Base-by-base conservation (phyloP, 2,888 invertebrate genomes). In the Harmothoe impar region DNA sequence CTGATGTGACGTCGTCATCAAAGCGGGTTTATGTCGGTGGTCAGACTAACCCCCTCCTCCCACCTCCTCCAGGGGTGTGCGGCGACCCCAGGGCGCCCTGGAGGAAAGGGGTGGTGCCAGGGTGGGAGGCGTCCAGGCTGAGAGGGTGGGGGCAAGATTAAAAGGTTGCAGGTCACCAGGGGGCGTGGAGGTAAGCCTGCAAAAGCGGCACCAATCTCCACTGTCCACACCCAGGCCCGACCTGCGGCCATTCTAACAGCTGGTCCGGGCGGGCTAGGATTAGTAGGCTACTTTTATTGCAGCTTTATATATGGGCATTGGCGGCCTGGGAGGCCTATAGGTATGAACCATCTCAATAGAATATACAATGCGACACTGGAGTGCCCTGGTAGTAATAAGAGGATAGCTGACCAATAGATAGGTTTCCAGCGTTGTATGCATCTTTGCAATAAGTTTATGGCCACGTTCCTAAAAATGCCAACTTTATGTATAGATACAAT, bases 201-300 rank as follows among this genome's bases (percentile, higher is more conserved):
- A 81, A 81, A n/a, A 81, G 81, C 81, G 81, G 35, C 35, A 35
- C 35, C 81, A 81, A 81, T 81, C 81, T 81, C 15, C 35, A 33
- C 81, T 81, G 81, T 81, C 81, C 81, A 81, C 81, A 77, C 29
- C 77, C 77, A 23, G 81, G 35, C n/a, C 12, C 15, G 77, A 77
- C 17, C 77, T 25, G 25, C 77, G 29, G 77, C 23, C 81, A 81
- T 43, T 33, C 43, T 23, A 43, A 81, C 43, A 43, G 33, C 81
- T 81, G 31, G 43, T 43, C 43, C 43, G 43, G 43, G 43, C 5
- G 10, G 5, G 43, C 43, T 43, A 10, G 43, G 43, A 43, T 43
- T 43, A 43, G 43, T 43, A 43, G 43, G 43, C 43, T 43, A 43
- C 43, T 3, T 43, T 43, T 43, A 43, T 43, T 43, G 43, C 43